Evolutionary conservation across 2,888 invertebrate genomes (phyloP).

Genomic region (Cheilosia pagana): DNA sequence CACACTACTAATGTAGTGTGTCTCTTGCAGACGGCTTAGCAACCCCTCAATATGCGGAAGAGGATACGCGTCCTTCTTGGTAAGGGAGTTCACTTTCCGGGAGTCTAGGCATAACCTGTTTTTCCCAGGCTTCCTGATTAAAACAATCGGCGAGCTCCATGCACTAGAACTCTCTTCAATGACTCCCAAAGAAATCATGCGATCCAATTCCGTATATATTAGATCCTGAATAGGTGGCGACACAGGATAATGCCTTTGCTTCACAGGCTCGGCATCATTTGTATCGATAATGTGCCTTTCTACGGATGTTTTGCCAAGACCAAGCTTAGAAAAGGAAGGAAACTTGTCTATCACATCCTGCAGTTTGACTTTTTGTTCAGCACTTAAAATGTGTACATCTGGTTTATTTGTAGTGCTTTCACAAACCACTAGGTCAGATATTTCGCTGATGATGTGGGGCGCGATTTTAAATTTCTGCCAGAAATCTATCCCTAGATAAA

Average conservation of each 20-base stretch:
- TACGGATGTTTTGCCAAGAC: constrained; percentile 22
- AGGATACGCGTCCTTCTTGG: not conserved
- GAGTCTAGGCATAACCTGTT: not conserved
- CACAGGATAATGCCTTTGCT: constrained; percentile 15
- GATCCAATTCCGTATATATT: constrained; percentile 9
- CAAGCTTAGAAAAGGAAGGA: constrained; percentile 7
- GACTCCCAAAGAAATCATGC: constrained; percentile 19
- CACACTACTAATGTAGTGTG: constrained; percentile 17
- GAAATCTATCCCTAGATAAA: constrained; percentile 9
- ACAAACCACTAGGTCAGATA: not conserved
- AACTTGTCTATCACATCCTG: not conserved
- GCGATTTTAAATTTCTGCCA: constrained; percentile 14
- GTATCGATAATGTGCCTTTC: constrained; percentile 20
- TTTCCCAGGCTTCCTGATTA: constrained; percentile 1
- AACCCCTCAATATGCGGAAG: not conserved
- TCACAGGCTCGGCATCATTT: not conserved
- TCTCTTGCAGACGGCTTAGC: constrained; percentile 1
- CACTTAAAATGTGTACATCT: not conserved
- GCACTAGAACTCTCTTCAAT: constrained; percentile 19
- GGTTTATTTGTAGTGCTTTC: not conserved
- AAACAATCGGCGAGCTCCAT: constrained; percentile 12
- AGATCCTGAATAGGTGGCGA: constrained; percentile 5
- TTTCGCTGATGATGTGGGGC: not conserved
- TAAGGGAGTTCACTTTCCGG: constrained; percentile 7
- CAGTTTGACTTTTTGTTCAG: not conserved